These are phyloP conservation scores for Cryptomyrus ogoouensis DNA, from an alignment of 2,113 vertebrate species.

Conservation along the genomic window DNA sequence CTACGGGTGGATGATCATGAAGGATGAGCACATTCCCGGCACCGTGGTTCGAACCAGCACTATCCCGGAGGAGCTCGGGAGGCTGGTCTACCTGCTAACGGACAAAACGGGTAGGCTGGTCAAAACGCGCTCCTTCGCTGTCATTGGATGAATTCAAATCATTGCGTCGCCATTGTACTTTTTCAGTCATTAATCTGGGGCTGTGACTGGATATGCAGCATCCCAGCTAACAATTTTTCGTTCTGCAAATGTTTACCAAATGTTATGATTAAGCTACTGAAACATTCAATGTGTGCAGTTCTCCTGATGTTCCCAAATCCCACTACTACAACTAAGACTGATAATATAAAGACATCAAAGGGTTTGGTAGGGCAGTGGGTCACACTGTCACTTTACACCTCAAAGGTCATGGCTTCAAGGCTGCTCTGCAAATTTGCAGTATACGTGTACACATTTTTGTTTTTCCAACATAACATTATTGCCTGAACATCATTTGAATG, in stretches of 20 bases:
- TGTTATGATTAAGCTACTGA: neutral
- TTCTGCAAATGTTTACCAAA: neutral
- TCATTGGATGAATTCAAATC: neutral
- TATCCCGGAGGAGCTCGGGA: slow-evolving; percentile 93
- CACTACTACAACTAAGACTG: too few relatives aligned
- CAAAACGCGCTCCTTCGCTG: neutral
- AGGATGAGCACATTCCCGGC: slow-evolving; percentile 89
- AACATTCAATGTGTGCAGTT: too few relatives aligned
- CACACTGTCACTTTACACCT: neutral
- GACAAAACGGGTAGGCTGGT: slow-evolving; percentile 86
- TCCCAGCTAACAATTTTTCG: neutral
- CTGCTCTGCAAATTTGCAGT: neutral
- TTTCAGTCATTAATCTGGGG: neutral
- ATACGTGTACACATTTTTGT: neutral
- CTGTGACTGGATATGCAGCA: neutral
- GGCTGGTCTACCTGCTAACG: slow-evolving; percentile 88
- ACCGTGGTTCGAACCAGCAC: slow-evolving; percentile 96
- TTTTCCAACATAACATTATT: too few relatives aligned
- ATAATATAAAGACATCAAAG: too few relatives aligned
- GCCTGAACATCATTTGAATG: too few relatives aligned
- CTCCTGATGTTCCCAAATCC: too few relatives aligned
- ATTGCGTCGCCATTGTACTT: neutral
- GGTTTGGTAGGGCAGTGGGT: neutral
- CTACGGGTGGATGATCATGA: slow-evolving; percentile 98
- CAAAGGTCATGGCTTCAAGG: neutral